Evolutionary conservation across 2,888 invertebrate genomes (phyloP).

Genomic region (Proisotoma minuta): DNA sequence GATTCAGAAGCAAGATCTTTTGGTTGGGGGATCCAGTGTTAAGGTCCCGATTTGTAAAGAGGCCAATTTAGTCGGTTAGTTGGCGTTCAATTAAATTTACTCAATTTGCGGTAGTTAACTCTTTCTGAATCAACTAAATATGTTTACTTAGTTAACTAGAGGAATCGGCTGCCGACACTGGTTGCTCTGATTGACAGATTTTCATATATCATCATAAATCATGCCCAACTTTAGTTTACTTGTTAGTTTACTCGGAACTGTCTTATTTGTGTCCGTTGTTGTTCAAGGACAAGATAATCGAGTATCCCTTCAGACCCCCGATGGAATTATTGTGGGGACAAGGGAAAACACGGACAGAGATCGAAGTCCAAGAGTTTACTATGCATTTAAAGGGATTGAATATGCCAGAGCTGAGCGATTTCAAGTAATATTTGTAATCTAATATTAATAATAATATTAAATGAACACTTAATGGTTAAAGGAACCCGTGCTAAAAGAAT

Average conservation of each 20-base stretch:
- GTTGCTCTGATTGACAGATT: no score
- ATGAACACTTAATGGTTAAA: constrained; percentile 33
- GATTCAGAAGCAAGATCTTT: no score
- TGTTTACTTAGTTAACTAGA: no score
- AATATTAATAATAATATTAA: no score
- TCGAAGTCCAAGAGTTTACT: constrained; percentile 27
- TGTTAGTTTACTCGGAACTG: not conserved
- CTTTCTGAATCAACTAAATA: no score
- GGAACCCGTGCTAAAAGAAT: constrained; percentile 31
- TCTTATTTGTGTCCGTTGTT: not conserved
- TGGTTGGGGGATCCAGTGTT: no score
- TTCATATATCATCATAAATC: no score
- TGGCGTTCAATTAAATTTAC: no score
- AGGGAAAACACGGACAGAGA: constrained; percentile 22
- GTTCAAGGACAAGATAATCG: constrained; percentile 11
- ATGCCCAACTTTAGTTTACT: not conserved
- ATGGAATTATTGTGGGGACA: constrained; percentile 30
- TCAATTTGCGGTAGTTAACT: no score
- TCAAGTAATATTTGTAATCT: constrained; percentile 29
- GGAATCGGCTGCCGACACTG: no score
- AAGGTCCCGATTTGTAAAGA: no score
- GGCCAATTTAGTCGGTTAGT: no score
- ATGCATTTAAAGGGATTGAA: constrained; percentile 48
- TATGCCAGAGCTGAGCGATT: constrained; percentile 48
- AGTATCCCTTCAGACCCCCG: constrained; percentile 19